phyloP scores from a whole-genome alignment of 2,797 vertebrate species.

The Heliangelus exortis region DNA sequence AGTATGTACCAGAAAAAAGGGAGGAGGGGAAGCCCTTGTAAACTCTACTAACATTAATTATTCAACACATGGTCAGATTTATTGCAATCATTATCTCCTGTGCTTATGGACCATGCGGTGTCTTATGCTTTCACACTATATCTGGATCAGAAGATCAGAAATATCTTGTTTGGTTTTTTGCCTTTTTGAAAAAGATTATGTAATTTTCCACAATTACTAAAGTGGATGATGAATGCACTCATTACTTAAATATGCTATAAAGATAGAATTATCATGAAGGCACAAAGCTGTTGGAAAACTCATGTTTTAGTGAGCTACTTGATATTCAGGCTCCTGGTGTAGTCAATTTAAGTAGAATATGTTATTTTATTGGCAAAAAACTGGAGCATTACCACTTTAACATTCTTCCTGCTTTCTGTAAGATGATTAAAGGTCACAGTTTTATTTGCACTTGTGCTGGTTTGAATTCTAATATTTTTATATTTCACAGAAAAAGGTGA shows the following conservation, averaged over 20 bases:
- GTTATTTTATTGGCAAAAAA: not conserved
- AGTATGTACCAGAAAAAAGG: not conserved
- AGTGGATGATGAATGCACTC: not conserved
- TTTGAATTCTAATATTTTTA: constrained; percentile 14
- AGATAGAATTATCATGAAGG: not conserved
- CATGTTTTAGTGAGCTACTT: not conserved
- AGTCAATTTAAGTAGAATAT: not conserved
- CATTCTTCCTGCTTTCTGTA: not conserved
- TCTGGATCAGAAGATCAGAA: not conserved
- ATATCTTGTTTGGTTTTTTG: not conserved
- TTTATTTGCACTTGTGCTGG: not conserved
- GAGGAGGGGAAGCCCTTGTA: not conserved
- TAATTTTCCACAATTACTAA: not conserved
- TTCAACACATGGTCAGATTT: not conserved
- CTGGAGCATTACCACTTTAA: not conserved
- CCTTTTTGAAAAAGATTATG: not conserved
- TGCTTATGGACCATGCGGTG: not conserved
- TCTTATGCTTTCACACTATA: not conserved
- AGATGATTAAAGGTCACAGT: not conserved
- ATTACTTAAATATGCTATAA: not conserved
- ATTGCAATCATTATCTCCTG: not conserved
- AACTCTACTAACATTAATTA: constrained; percentile 10
- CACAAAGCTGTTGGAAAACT: not conserved
- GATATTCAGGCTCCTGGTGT: not conserved
- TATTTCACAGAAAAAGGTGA: not conserved